Base-by-base conservation (phyloP, 1,140 invertebrate genomes). In the Drosophila subpulchrella region DNA sequence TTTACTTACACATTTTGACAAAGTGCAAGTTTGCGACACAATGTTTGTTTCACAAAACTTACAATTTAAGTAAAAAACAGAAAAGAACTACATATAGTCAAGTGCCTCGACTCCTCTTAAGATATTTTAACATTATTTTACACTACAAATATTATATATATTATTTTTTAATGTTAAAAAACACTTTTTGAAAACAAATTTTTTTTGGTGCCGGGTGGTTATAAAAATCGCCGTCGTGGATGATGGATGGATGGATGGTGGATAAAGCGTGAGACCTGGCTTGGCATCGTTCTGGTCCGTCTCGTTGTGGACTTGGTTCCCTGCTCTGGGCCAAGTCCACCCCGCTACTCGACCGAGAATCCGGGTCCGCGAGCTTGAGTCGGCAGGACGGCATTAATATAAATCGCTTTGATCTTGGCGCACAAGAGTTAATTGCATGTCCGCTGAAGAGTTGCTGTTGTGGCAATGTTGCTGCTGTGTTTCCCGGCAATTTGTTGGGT, bases 371-470 rank as follows among this genome's bases (percentile, higher is more conserved):
- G 24, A 30, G 54, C 13, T 36, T n/a, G 42, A 50, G 75, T 61
- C 53, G 72, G 61, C 60, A 60, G 66, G 38, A 67, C 89, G 90
- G 84, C 77, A 84, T 89, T 91, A 91, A 91, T 91, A 84, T 86
- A 86, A 91, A 91, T 91, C 89, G 90, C 85, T 91, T 91, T 91
- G 90, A 91, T 91, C 90, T 91, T 91, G 79, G 89, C 89, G 81
- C 81, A 81, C 77, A 78, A 86, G 63, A 91, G 89, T 91, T 91
- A 91, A 91, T 91, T 91, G 89, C 90, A 91, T 79, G 89, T 86
- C 90, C 90, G 90, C 90, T 88, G 78, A 78, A 91, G 75, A 88
- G 79, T 88, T 62, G 75, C 70, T 67, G 56, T 56, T 67, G 73
- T 57, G 47, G 24, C 27, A 12, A 48, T 60, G 46, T 61, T 65